Conservation (phyloP, 2,888 invertebrate species). For the Amphipoea lucens region DNA sequence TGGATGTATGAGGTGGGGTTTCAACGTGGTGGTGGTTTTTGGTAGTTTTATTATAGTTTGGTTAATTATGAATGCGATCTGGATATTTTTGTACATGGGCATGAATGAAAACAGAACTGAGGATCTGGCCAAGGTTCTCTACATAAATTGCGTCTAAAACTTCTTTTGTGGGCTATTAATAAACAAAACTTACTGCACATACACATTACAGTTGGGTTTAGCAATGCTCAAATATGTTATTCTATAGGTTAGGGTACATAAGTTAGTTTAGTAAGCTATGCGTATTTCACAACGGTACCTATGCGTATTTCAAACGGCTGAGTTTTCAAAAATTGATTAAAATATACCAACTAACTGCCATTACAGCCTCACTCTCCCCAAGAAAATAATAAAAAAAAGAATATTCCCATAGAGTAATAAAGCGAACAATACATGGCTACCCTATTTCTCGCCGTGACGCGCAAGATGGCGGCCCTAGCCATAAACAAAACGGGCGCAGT, state of each 20-base stretch:
- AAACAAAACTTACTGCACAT: not conserved
- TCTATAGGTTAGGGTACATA: not conserved
- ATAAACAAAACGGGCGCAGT: conserved; percentile 80
- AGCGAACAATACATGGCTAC: conserved; percentile 59
- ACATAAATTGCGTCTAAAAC: not conserved
- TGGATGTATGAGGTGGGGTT: conserved; percentile 13
- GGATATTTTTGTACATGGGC: not conserved
- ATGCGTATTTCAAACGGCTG: not conserved
- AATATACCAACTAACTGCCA: not conserved
- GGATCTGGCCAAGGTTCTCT: not conserved
- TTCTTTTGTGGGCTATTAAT: not conserved
- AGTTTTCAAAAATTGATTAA: not conserved
- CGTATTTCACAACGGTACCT: not conserved
- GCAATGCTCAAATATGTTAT: not conserved
- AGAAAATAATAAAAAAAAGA: conserved; percentile 33
- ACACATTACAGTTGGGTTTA: not conserved
- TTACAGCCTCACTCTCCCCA: not conserved
- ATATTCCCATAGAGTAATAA: conserved; percentile 48
- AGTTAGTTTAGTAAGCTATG: not conserved
- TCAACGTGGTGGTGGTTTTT: conserved; percentile 3
- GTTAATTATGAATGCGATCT: not conserved
- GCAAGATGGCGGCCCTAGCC: conserved; percentile 79
- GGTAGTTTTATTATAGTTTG: not conserved
- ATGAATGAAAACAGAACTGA: not conserved
- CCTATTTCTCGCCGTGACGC: conserved; percentile 65